phyloP scores from a whole-genome alignment of 2,113 vertebrate genomes.

The Himantopus leucocephalus region DNA sequence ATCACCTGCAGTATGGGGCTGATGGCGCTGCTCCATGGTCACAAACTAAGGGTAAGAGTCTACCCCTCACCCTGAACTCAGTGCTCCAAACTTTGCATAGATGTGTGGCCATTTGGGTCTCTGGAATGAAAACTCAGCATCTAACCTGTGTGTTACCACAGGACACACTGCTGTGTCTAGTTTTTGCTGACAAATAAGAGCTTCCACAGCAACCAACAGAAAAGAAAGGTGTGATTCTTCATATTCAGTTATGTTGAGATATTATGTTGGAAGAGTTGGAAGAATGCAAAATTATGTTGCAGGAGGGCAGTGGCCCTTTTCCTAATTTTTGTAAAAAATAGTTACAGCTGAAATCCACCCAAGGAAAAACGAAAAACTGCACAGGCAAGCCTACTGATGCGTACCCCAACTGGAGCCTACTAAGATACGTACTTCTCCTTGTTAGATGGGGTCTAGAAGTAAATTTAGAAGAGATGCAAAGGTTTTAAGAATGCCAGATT shows the following conservation, averaged over 20 bases:
- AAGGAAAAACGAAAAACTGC: neutral
- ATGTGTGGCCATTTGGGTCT: neutral
- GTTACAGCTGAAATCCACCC: neutral
- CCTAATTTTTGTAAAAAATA: neutral
- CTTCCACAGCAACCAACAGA: neutral
- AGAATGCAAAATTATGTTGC: neutral
- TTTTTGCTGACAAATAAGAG: neutral
- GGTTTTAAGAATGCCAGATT: neutral
- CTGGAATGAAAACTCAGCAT: neutral
- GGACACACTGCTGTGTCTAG: neutral
- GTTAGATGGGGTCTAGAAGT: neutral
- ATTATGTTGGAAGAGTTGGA: neutral
- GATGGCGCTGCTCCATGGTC: neutral
- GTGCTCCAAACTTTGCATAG: neutral
- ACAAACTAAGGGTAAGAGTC: neutral
- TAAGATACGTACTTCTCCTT: neutral
- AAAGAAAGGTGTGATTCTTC: neutral
- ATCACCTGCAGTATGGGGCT: neutral
- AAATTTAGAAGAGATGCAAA: neutral
- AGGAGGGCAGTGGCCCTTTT: neutral
- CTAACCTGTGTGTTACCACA: neutral
- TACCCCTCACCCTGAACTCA: neutral
- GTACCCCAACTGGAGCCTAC: neutral
- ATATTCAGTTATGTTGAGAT: neutral
- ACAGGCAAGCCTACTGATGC: neutral